Base-by-base conservation (phyloP, 2,888 invertebrate species). In the Altica lythri region DNA sequence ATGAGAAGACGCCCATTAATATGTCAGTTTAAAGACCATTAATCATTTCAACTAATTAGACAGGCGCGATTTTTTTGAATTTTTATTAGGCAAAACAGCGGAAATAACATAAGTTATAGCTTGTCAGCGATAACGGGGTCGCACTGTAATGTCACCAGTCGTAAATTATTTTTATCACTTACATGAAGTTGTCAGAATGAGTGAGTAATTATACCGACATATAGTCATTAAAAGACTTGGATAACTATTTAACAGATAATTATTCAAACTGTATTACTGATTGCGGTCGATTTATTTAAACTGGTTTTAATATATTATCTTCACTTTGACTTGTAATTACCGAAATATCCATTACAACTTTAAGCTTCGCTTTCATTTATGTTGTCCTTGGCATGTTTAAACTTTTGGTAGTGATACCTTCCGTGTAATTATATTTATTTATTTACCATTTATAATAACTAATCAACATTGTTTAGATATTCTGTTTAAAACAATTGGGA, bases 101-200 rank as follows among this genome's bases (percentile, higher is more conserved):
- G 71, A 72, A 71, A 71, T 64, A 67, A 68, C 66, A 68, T 69
- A 70, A 72, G 63, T 71, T 71, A 71, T 68, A 61, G 63, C 63
- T 69, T 70, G 69, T 72, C 63, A 62, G 58, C 66, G 71, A 72
- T 72, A 72, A 71, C 68, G 63, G 65, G 70, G 71, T 68, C 70
- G 68, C 30, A 65, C 62, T 68, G 48, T 68, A 72, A 69, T 71
- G 72, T 72, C 72, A 72, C 61, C 60, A 57, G 57, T 62, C 64
- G 67, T 73, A 72, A 73, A 72, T 73, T 69, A 68, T 64, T 64
- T 70, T 72, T 72, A 69, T 68, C 67, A 65, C 55, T 60, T 59
- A 61, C 53, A 62, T 57, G 60, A 57, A 62, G 59, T 60, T 66
- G 64, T 67, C 65, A 66, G 67, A 61, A 62, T 65, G 68, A 69